These are phyloP conservation scores for Tamias sibiricus DNA, from an alignment of 2,113 vertebrate genomes.

Conservation along the genomic window DNA sequence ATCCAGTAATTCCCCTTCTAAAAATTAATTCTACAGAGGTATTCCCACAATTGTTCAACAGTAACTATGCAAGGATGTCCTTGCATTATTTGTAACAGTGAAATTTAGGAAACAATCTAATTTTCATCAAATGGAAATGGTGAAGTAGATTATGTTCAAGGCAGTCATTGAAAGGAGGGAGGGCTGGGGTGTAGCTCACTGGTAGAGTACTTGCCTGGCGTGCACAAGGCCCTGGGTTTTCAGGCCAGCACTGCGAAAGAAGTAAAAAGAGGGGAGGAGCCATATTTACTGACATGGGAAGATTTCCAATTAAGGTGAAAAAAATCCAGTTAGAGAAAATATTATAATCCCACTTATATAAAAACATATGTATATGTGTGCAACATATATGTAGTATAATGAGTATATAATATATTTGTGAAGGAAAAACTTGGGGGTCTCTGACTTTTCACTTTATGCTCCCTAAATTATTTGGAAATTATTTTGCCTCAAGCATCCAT, in stretches of 20 bases:
- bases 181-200: background rate
- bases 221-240: too few species aligned
- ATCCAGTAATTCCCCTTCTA: background rate
- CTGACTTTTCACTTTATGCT: background rate
- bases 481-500: background rate
- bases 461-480: constrained; percentile 25
- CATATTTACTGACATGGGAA: background rate
- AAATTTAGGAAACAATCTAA: background rate
- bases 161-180: background rate
- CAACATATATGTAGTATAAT: background rate
- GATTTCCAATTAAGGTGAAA: background rate
- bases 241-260: background rate
- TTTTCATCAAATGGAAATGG: background rate
- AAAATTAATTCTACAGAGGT: background rate
- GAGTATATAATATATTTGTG: too few species aligned
- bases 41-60: background rate
- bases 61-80: background rate
- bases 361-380: background rate
- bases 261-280: background rate
- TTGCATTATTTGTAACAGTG: background rate
- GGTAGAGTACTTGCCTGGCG: background rate
- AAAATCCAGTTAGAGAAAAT: background rate
- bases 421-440: background rate
- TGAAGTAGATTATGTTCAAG: background rate
- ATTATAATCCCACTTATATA: background rate